Conservation (phyloP, 2,888 invertebrate genomes). For the Lasioglossum lativentre region DNA sequence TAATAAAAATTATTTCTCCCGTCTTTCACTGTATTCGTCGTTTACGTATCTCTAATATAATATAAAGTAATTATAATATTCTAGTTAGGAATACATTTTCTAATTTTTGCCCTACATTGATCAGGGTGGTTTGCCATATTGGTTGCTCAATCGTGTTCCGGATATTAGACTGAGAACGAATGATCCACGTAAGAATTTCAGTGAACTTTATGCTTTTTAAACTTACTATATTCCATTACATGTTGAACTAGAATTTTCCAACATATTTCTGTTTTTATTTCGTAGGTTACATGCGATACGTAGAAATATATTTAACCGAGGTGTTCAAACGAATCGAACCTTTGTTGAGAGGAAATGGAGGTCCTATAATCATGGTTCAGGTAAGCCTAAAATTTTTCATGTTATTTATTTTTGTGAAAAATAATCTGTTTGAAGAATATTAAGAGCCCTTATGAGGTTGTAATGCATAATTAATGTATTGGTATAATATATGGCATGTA, state of each 20-base stretch:
- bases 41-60: not conserved
- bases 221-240: not conserved
- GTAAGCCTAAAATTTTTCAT: slow-evolving; percentile 81
- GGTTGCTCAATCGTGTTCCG: slow-evolving; percentile 89
- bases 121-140: slow-evolving; percentile 92
- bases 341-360: slow-evolving; percentile 89
- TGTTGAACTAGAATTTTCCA: not conserved
- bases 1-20: not conserved
- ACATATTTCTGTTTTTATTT: slow-evolving; percentile 3
- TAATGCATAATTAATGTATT: too few relatives aligned
- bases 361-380: slow-evolving; percentile 95
- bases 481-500: too few relatives aligned
- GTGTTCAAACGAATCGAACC: slow-evolving; percentile 85
- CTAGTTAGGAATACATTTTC: not conserved
- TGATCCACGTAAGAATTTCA: slow-evolving; percentile 84
- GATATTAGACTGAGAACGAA: slow-evolving; percentile 88
- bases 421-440: not conserved
- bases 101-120: not conserved
- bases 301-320: slow-evolving; percentile 85
- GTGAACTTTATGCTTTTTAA: not conserved
- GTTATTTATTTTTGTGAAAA: too few relatives aligned
- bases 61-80: not conserved
- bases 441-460: accelerated
- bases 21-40: not conserved
- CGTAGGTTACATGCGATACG: slow-evolving; percentile 84